phyloP scores from a whole-genome alignment of 2,888 invertebrate species.

The Drosophila recens region DNA sequence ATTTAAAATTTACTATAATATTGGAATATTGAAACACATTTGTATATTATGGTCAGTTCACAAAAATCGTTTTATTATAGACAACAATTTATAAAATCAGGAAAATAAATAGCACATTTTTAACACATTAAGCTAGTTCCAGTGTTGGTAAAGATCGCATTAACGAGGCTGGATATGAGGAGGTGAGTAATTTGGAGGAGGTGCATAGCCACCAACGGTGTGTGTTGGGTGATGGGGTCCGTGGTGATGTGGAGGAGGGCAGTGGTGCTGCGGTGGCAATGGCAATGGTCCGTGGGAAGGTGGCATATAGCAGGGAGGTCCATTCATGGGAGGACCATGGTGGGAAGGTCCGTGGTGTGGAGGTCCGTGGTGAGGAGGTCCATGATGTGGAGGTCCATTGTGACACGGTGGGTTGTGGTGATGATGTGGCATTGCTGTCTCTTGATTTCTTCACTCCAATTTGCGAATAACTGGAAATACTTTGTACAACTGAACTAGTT shows the following conservation, averaged over 20 bases:
- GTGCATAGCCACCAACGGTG: conserved; percentile 2
- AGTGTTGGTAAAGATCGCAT: conserved; percentile 8
- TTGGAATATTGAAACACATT: background rate
- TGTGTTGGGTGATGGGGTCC: conserved; percentile 18
- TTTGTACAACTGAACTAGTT: conserved; percentile 36
- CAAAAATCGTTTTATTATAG: background rate
- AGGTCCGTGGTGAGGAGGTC: conserved; percentile 33
- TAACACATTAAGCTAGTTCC: background rate
- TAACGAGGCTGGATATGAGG: conserved; percentile 39
- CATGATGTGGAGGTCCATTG: conserved; percentile 30
- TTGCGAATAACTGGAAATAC: conserved; percentile 18
- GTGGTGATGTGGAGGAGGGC: conserved; percentile 32
- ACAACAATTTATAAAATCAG: background rate
- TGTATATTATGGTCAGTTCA: background rate
- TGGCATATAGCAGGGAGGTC: conserved; percentile 16
- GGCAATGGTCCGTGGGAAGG: conserved; percentile 27
- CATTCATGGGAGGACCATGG: conserved; percentile 20
- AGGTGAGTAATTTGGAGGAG: conserved; percentile 4
- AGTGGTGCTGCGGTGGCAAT: conserved; percentile 28
- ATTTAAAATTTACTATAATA: background rate
- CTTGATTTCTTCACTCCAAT: background rate
- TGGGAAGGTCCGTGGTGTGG: conserved; percentile 27
- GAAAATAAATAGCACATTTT: conserved; percentile 1
- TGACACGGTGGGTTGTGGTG: conserved; percentile 31
- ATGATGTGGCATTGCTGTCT: conserved; percentile 31